These are phyloP conservation scores for Hyalella azteca DNA, from an alignment of 2,888 invertebrate species.

Conservation along the genomic window DNA sequence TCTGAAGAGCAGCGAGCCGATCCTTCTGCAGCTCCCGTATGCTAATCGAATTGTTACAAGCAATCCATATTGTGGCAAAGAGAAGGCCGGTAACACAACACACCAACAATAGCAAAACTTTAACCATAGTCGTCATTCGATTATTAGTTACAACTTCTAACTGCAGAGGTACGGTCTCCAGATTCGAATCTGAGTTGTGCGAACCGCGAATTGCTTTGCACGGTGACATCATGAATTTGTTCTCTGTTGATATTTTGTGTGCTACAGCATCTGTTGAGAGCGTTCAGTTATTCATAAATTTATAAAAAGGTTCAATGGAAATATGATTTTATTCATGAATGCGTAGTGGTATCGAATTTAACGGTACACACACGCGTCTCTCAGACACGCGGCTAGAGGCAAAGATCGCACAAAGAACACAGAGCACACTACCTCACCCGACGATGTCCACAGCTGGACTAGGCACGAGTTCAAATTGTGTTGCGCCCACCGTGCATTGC, in stretches of 20 bases:
- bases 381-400: too few relatives aligned
- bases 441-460: conserved; percentile 28
- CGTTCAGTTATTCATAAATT: too few relatives aligned
- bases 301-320: too few relatives aligned
- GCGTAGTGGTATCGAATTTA: too few relatives aligned
- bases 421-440: neutral
- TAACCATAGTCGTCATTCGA: neutral
- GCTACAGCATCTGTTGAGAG: too few relatives aligned
- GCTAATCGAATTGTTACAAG: neutral
- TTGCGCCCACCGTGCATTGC: conserved; percentile 24
- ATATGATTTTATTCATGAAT: too few relatives aligned
- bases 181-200: neutral
- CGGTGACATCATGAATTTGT: neutral
- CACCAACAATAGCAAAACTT: neutral
- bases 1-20: neutral
- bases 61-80: conserved; percentile 18
- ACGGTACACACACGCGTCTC: too few relatives aligned
- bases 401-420: too few relatives aligned
- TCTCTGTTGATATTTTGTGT: neutral
- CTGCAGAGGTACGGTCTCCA: neutral
- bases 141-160: neutral
- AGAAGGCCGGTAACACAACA: neutral
- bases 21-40: neutral
- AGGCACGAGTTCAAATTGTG: neutral
- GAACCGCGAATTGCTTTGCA: neutral